These are phyloP conservation scores for Xiphorhynchus erythropygius DNA, from an alignment of 2,797 vertebrate genomes.

Conservation along the genomic window DNA sequence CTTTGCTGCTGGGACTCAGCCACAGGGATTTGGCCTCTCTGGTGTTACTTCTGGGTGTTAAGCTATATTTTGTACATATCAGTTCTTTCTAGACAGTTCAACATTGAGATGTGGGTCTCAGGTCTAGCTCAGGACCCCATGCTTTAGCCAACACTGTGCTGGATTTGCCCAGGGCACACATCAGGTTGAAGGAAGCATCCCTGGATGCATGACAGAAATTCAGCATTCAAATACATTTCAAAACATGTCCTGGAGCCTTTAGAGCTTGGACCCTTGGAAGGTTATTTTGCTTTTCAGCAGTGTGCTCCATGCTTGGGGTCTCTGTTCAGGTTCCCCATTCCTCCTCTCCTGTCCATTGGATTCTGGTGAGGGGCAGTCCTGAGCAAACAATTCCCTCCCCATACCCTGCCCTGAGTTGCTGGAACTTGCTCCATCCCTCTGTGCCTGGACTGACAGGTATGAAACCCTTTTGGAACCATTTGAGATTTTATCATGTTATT, in stretches of 20 bases:
- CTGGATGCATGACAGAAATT: neutral
- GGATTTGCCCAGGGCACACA: neutral
- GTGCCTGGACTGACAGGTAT: neutral
- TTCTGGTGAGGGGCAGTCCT: neutral
- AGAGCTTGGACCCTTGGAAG: neutral
- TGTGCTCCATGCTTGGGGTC: rapidly evolving
- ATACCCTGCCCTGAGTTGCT: neutral
- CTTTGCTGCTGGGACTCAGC: rapidly evolving
- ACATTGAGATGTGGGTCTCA: neutral
- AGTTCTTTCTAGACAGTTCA: neutral
- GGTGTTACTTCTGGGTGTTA: neutral
- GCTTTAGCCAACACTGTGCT: neutral
- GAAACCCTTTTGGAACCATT: neutral
- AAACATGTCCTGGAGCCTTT: neutral
- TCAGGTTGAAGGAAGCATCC: neutral
- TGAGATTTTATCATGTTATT: neutral
- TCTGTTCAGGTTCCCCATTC: neutral
- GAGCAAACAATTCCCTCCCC: neutral
- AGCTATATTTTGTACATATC: neutral
- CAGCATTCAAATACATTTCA: neutral
- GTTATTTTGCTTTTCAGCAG: neutral
- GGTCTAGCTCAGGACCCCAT: neutral
- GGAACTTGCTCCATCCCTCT: neutral
- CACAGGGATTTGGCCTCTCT: rapidly evolving
- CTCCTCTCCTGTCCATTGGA: rapidly evolving